Percentiles rank a stretch among this genome's conserved stretches.
phyloP scores from a whole-genome alignment of 2,113 vertebrate genomes.

The Romanogobio albipinnatus region DNA sequence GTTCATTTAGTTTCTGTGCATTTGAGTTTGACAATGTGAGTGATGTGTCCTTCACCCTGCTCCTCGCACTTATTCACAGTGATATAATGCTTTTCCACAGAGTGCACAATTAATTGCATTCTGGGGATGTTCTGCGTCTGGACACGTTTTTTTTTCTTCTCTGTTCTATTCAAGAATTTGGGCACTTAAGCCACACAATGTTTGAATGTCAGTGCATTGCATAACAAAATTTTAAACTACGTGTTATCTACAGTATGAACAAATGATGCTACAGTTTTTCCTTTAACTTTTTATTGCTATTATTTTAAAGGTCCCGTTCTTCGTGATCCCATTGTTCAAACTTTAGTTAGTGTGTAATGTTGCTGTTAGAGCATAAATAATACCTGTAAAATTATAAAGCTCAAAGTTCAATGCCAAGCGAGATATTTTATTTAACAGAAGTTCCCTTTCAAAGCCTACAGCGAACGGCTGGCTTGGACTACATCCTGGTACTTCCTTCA shows the following conservation, averaged over 20 bases:
- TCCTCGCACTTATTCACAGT: conserved; percentile 18
- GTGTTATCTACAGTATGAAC: neutral
- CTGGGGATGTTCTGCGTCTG: neutral
- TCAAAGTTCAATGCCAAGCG: too few relatives aligned
- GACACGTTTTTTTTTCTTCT: neutral
- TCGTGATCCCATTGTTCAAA: too few relatives aligned
- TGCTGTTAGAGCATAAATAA: too few relatives aligned
- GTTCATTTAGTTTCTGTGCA: neutral
- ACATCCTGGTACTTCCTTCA: too few relatives aligned
- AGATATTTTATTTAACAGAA: too few relatives aligned
- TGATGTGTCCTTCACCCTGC: neutral
- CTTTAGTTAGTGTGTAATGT: too few relatives aligned
- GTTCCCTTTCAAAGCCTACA: too few relatives aligned
- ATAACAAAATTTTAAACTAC: neutral
- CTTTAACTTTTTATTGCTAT: neutral
- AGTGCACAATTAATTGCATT: neutral
- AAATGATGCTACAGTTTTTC: neutral
- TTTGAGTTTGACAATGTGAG: neutral
- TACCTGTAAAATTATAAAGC: too few relatives aligned
- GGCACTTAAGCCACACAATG: neutral
- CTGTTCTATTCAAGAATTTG: neutral
- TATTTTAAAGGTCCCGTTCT: too few relatives aligned
- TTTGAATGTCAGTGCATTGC: neutral
- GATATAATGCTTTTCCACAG: neutral
- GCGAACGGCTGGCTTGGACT: too few relatives aligned